These are phyloP conservation scores for Armadillidium nasatum DNA, from an alignment of 1,140 invertebrate genomes.

Conservation along the genomic window DNA sequence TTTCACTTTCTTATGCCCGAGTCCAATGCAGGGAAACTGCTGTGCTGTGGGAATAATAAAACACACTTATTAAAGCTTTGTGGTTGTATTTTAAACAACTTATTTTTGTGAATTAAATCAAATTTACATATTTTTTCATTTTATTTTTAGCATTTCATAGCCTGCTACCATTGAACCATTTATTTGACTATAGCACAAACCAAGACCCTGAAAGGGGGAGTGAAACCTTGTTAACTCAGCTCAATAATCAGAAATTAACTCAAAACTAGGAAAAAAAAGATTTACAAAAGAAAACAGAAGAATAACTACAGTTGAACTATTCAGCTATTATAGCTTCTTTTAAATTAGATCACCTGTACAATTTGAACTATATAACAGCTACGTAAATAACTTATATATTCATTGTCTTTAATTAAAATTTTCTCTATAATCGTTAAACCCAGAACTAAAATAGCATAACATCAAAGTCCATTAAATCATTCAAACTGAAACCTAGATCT, in stretches of 20 bases:
- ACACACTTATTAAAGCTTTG: conserved; percentile 42
- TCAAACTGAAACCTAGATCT: conserved; percentile 44
- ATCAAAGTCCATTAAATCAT: conserved; percentile 43
- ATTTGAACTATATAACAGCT: conserved; percentile 43
- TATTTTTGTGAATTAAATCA: conserved; percentile 40
- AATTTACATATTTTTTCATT: conserved; percentile 40
- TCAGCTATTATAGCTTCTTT: conserved; percentile 37
- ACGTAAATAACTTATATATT: conserved; percentile 29
- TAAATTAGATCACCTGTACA: conserved; percentile 39
- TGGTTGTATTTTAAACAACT: conserved; percentile 42
- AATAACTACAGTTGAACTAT: conserved; percentile 43
- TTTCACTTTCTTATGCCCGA: conserved; percentile 35
- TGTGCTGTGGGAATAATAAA: conserved; percentile 35
- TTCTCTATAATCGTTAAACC: conserved; percentile 28
- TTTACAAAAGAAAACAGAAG: conserved; percentile 42
- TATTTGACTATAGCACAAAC: conserved; percentile 39
- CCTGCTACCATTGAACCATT: conserved; percentile 42
- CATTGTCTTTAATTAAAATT: conserved; percentile 9
- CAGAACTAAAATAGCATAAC: conserved; percentile 40
- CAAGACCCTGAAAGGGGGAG: conserved; percentile 40
- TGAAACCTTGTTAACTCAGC: conserved; percentile 45
- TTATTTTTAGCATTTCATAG: conserved; percentile 30
- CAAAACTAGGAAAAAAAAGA: conserved; percentile 30
- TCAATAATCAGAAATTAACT: conserved; percentile 36
- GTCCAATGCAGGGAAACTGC: conserved; percentile 12